Evolutionary conservation across 2,797 vertebrate species (phyloP).

Genomic region (Sandelia bainsii): DNA sequence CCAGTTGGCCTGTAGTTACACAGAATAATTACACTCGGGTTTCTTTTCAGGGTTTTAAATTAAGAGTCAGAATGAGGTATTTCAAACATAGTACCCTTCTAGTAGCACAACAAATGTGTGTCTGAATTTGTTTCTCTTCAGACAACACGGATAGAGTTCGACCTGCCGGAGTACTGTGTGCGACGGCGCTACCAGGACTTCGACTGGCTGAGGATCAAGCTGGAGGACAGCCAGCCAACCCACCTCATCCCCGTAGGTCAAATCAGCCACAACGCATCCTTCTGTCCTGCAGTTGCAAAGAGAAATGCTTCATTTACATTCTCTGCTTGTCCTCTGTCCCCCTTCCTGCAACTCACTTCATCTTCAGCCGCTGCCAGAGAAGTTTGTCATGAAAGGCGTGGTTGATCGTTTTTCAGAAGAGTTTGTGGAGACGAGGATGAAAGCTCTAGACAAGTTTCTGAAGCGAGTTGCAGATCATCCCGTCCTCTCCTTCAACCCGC

Average conservation of each 20-base stretch:
- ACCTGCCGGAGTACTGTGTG: slow-evolving; percentile 94
- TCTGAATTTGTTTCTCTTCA: slow-evolving; percentile 64
- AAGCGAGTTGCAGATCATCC: slow-evolving; percentile 97
- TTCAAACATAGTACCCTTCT: not conserved
- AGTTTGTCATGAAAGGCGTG: slow-evolving; percentile 98
- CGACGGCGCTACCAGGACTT: slow-evolving; percentile 98
- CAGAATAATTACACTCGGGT: not conserved
- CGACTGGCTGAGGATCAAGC: slow-evolving; percentile 94
- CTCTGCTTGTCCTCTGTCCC: not conserved
- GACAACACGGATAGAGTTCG: slow-evolving; percentile 95
- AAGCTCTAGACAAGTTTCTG: slow-evolving; percentile 96
- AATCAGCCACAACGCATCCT: not conserved
- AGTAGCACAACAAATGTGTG: not conserved
- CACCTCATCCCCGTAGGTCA: slow-evolving; percentile 97
- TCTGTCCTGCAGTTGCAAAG: not conserved
- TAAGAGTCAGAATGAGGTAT: no score
- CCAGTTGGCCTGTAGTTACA: not conserved
- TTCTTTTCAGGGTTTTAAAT: no score
- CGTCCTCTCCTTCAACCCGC: slow-evolving; percentile 96
- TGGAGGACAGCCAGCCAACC: slow-evolving; percentile 98
- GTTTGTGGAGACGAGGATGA: slow-evolving; percentile 96
- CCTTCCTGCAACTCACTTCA: not conserved
- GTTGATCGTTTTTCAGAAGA: slow-evolving; percentile 97
- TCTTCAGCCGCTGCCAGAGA: slow-evolving; percentile 94
- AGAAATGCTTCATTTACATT: not conserved